phyloP scores from a whole-genome alignment of 2,888 invertebrate species.

The Poecilobothrus nobilitatus region DNA sequence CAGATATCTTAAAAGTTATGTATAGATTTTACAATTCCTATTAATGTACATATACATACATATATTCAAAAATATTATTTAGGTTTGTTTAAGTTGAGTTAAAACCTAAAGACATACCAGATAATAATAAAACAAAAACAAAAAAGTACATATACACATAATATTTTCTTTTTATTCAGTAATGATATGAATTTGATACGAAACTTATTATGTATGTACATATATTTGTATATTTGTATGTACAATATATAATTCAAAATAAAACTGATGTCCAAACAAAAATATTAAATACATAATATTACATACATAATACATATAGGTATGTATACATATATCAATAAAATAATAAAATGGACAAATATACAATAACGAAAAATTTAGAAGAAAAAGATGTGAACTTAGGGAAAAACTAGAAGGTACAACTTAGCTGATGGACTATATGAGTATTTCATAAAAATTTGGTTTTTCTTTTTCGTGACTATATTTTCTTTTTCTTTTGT shows the following conservation, averaged over 20 bases:
- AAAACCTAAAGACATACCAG: too few species aligned
- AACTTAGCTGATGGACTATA: background rate
- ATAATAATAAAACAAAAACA: too few species aligned
- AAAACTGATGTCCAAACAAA: background rate
- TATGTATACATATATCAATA: background rate
- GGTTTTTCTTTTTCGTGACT: too few species aligned
- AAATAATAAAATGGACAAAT: background rate
- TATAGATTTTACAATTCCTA: background rate
- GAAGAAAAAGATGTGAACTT: background rate
- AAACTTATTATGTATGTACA: too few species aligned
- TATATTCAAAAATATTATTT: too few species aligned
- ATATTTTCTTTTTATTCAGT: too few species aligned
- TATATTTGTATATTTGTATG: too few species aligned
- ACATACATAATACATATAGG: background rate
- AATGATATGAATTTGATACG: too few species aligned
- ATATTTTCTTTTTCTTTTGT: background rate
- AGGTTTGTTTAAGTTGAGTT: too few species aligned
- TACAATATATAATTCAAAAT: background rate
- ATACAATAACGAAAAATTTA: background rate
- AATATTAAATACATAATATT: background rate
- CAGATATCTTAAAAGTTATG: background rate
- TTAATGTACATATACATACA: background rate
- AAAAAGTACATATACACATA: too few species aligned
- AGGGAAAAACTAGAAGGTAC: too few species aligned
- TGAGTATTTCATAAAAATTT: background rate